Percentiles rank a stretch among this genome's conserved stretches.
phyloP scores from a whole-genome alignment of 2,888 invertebrate species.

The Polymixis flavicincta region DNA sequence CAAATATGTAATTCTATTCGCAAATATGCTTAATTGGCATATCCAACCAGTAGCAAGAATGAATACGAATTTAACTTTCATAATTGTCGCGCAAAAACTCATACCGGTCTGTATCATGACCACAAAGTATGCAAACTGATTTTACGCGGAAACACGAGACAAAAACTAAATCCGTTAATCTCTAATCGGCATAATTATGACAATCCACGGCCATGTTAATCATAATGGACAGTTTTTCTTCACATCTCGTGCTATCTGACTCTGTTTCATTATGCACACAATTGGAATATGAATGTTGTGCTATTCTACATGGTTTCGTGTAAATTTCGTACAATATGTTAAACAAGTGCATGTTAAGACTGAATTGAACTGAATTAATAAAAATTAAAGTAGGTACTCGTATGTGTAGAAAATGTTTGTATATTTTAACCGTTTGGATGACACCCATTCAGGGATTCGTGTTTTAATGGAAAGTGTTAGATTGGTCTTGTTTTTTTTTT shows the following conservation, averaged over 20 bases:
- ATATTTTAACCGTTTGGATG: slow-evolving; percentile 21
- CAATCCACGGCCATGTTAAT: slow-evolving; percentile 53
- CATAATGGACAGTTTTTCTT: slow-evolving; percentile 47
- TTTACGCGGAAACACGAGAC: slow-evolving; percentile 37
- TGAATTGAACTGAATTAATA: neutral
- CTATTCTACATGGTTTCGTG: slow-evolving; percentile 28
- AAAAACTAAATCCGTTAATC: slow-evolving; percentile 34
- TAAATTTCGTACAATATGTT: slow-evolving; percentile 24
- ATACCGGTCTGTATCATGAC: slow-evolving; percentile 42
- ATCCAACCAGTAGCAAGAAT: neutral
- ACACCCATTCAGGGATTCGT: slow-evolving; percentile 11
- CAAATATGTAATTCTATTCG: slow-evolving; percentile 1
- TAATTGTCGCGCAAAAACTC: slow-evolving; percentile 31
- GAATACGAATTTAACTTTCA: slow-evolving; percentile 36
- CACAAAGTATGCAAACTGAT: slow-evolving; percentile 31
- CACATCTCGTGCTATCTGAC: slow-evolving; percentile 50
- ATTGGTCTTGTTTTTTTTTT: neutral
- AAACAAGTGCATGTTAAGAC: slow-evolving; percentile 32
- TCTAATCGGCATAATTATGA: slow-evolving; percentile 48
- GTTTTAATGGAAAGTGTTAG: slow-evolving; percentile 20
- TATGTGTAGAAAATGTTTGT: slow-evolving; percentile 2
- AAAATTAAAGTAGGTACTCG: slow-evolving; percentile 4
- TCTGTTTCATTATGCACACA: slow-evolving; percentile 43
- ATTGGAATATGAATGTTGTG: slow-evolving; percentile 16
- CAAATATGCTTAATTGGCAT: slow-evolving; percentile 26